Evolutionary conservation across 2,888 invertebrate species (phyloP).

Genomic region (Urechis unicinctus): DNA sequence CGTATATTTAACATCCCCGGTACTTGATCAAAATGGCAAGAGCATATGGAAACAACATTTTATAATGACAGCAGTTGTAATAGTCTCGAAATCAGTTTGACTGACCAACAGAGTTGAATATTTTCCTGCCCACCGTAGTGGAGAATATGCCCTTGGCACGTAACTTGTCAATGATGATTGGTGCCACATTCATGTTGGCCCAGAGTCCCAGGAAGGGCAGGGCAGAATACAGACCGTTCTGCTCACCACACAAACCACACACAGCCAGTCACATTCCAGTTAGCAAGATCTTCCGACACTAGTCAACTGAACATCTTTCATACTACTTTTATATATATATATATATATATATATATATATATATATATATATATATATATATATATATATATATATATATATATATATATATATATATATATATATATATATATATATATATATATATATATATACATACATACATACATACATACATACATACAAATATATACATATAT

Average conservation of each 20-base stretch:
- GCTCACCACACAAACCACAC: too few species aligned
- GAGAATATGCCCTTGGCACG: constrained; percentile 21
- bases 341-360: too few species aligned
- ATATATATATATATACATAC: constrained; percentile 1
- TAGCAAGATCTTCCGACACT: background rate
- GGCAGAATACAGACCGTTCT: constrained; percentile 25
- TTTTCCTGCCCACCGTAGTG: constrained; percentile 29
- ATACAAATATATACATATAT: too few species aligned
- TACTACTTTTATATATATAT: background rate
- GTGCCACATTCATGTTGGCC: constrained; percentile 40
- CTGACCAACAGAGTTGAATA: constrained; percentile 26
- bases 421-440: constrained; percentile 6
- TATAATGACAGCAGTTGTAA: background rate
- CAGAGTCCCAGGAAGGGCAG: constrained; percentile 24
- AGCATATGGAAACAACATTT: too few species aligned
- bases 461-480: too few species aligned
- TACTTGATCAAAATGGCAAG: too few species aligned
- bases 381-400: constrained; percentile 2
- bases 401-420: too few species aligned
- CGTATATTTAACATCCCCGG: background rate
- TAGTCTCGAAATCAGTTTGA: too few species aligned
- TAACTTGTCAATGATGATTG: constrained; percentile 31
- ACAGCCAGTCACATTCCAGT: too few species aligned
- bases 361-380: too few species aligned
- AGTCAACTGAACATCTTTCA: background rate